Percentiles rank a stretch among this genome's conserved stretches.
These are phyloP conservation scores for Hydrotaea diabolus DNA, from an alignment of 2,888 invertebrate species.

Conservation along the genomic window DNA sequence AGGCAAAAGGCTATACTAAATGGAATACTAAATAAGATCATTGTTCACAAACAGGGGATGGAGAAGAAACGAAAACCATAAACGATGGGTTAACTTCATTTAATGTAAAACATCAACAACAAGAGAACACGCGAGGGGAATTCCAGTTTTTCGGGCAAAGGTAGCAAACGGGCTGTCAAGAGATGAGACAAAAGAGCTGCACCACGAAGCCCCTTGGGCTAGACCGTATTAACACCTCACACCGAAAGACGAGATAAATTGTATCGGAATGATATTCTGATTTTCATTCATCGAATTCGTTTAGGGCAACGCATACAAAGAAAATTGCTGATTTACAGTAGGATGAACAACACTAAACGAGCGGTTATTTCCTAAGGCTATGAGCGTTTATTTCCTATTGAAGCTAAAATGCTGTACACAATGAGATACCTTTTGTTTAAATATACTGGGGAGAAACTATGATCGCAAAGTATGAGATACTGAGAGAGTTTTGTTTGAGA, in stretches of 20 bases:
- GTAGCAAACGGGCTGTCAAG: no score
- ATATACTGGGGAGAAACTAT: no score
- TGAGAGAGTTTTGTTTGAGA: background rate
- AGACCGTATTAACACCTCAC: background rate
- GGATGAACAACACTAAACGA: background rate
- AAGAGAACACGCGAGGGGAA: conserved; percentile 30
- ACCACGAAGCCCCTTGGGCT: background rate
- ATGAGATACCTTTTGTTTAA: no score
- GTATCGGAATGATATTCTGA: no score
- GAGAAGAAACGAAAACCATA: background rate
- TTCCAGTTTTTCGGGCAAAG: no score
- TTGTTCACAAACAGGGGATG: no score
- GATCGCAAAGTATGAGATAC: background rate
- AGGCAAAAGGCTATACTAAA: no score
- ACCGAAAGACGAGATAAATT: background rate
- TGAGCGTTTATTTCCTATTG: background rate
- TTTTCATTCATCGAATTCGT: no score
- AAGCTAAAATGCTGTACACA: background rate
- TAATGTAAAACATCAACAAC: conserved; percentile 30
- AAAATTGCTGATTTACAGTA: no score
- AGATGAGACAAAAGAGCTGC: no score
- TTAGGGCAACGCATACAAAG: no score
- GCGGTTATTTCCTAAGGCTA: background rate
- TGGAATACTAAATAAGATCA: no score
- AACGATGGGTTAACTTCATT: conserved; percentile 27